phyloP scores from a whole-genome alignment of 2,797 vertebrate genomes.

The Haliaeetus albicilla region DNA sequence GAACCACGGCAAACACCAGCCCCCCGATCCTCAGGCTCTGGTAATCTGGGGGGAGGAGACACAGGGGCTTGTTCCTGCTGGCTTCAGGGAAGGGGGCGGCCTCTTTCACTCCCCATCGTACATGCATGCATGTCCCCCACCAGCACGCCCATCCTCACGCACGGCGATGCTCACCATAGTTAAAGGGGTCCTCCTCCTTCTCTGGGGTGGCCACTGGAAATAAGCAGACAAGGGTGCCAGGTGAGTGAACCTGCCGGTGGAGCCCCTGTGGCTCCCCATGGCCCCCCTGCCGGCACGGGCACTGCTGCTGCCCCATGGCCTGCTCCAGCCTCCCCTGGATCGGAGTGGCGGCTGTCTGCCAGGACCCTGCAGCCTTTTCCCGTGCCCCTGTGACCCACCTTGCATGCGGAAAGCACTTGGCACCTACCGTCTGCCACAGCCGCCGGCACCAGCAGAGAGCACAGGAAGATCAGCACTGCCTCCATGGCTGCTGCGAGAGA shows the following conservation, averaged over 20 bases:
- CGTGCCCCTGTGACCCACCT: neutral
- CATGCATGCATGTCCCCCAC: neutral
- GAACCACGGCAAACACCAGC: conserved; percentile 88
- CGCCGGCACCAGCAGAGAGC: conserved; percentile 83
- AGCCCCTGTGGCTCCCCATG: neutral
- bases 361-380: fast-evolving
- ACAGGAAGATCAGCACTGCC: conserved; percentile 83
- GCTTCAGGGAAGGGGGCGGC: neutral
- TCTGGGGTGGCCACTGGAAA: conserved; percentile 70
- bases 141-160: fast-evolving
- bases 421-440: conserved; percentile 82
- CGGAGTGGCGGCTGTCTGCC: fast-evolving
- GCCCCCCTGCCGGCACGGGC: neutral
- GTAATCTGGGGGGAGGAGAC: conserved; percentile 80
- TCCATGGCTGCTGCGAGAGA: conserved; percentile 86
- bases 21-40: conserved; percentile 93
- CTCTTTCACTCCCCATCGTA: fast-evolving
- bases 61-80: neutral
- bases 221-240: neutral
- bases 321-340: fast-evolving
- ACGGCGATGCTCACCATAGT: conserved; percentile 81
- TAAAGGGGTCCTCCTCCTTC: conserved; percentile 81
- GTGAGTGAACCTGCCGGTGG: fast-evolving
- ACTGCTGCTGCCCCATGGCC: neutral
- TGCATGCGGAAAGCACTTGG: fast-evolving